These are phyloP conservation scores for Acholoe squamosa DNA, from an alignment of 2,888 invertebrate genomes.

Conservation along the genomic window DNA sequence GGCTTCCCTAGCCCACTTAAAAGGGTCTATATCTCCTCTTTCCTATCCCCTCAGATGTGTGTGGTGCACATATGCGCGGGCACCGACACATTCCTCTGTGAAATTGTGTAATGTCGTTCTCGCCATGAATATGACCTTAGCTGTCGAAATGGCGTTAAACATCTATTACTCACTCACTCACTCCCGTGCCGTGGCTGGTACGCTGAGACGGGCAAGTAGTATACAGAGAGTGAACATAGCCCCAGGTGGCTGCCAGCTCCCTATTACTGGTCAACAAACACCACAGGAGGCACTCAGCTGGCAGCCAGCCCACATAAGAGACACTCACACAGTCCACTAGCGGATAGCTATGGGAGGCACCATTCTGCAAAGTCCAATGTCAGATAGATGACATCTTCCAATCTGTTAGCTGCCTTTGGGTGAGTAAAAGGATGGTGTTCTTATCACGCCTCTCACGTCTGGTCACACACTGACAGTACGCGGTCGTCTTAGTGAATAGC, in stretches of 20 bases:
- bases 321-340: background rate
- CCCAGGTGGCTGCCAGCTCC: background rate
- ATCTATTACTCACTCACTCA: too few species aligned
- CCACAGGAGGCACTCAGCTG: background rate
- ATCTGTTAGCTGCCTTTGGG: background rate
- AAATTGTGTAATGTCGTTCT: too few species aligned
- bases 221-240: background rate
- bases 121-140: too few species aligned
- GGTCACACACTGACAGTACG: too few species aligned
- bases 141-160: too few species aligned
- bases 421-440: background rate
- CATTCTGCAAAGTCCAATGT: background rate
- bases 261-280: slow-evolving; percentile 11
- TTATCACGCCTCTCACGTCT: background rate
- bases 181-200: too few species aligned
- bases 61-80: too few species aligned
- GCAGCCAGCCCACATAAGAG: background rate
- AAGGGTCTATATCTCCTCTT: too few species aligned
- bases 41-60: too few species aligned
- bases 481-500: too few species aligned
- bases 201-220: background rate
- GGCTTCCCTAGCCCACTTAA: too few species aligned
- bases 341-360: background rate
- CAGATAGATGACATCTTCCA: background rate
- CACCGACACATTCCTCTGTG: too few species aligned